Base-by-base conservation (phyloP, 2,888 invertebrate genomes). In the Agriotes lineatus region DNA sequence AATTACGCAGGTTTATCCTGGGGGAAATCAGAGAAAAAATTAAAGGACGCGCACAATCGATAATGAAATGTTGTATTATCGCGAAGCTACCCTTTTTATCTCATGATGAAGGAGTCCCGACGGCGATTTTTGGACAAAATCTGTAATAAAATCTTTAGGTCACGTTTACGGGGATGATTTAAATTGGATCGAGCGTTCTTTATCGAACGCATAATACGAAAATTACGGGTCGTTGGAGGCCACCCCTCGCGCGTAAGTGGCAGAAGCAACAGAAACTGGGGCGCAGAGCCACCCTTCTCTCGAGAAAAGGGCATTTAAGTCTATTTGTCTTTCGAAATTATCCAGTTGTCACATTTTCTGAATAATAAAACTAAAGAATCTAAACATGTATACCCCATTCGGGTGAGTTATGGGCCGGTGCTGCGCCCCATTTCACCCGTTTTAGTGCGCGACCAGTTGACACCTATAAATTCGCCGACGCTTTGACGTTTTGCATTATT, bases 331-430 rank as follows among this genome's bases (percentile, higher is more conserved):
- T 68, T 33, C 18, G 67, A 72, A 74, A 72, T 72, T 74, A 74
- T 74, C 70, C 70, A 72, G 69, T 72, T 69, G 69, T 60, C 62
- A 68, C 72, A 73, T 76, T 74, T 75, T 71, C 69, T 72, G 74
- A 75, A 75, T 76, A 75, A 76, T 76, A 76, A 76, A 76, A 76
- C 73, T 66, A 71, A 71, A 72, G 76, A 75, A 74, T 74, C 72
- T 72, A 74, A 74, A 73, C 74, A 71, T 74, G 74, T 73, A 75
- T 72, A 61, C 63, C 70, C 72, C 71, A 64, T 69, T 71, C 57
- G 64, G 62, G 73, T 73, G 74, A 76, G 67, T 75, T 74, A 76
- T 74, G 67, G 71, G 48, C 68, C 69, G 65, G 72, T 61, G 74
- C 70, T 72, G 69, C 71, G 74, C 75, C 69, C 75, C 74, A 75